A percentile compares a stretch with the other conserved stretches of the same genome.
Conservation (phyloP, 2,888 invertebrate species). For the Agrochola circellaris region DNA sequence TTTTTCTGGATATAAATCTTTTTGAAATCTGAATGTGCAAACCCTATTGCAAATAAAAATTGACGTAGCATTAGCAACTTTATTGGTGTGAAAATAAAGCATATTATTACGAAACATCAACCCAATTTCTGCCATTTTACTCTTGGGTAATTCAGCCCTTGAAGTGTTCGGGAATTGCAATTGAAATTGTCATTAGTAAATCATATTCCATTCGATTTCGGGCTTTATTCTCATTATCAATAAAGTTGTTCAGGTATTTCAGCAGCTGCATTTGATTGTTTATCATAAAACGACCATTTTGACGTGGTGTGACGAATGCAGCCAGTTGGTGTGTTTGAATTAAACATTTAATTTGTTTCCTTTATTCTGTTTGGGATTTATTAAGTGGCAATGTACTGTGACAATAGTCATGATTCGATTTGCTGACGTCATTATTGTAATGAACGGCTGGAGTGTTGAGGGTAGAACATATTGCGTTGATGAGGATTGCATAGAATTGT, state of each 20-base stretch:
- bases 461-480: conserved; percentile 47
- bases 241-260: conserved; percentile 12
- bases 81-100: rapidly evolving
- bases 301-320: conserved; percentile 81
- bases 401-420: conserved; percentile 80
- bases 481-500: conserved; percentile 51
- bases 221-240: rapidly evolving
- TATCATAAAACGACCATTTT: conserved; percentile 63
- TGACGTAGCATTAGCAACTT: neutral
- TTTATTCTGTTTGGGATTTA: conserved; percentile 81
- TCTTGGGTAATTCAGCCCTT: conserved; percentile 6
- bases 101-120: neutral
- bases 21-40: neutral
- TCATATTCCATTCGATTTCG: conserved; percentile 7
- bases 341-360: conserved; percentile 89
- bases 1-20: neutral
- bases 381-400: conserved; percentile 75
- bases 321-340: conserved; percentile 87
- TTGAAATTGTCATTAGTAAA: conserved; percentile 12
- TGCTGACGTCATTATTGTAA: conserved; percentile 84
- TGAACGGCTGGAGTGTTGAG: conserved; percentile 55
- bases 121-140: conserved; percentile 8
- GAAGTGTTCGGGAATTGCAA: conserved; percentile 29
- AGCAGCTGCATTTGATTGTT: conserved; percentile 19
- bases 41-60: conserved; percentile 9